These are phyloP conservation scores for Lycopodina hypogea DNA, from an alignment of 37 sponge, comb jelly and placozoan genomes.

Conservation along the genomic window DNA sequence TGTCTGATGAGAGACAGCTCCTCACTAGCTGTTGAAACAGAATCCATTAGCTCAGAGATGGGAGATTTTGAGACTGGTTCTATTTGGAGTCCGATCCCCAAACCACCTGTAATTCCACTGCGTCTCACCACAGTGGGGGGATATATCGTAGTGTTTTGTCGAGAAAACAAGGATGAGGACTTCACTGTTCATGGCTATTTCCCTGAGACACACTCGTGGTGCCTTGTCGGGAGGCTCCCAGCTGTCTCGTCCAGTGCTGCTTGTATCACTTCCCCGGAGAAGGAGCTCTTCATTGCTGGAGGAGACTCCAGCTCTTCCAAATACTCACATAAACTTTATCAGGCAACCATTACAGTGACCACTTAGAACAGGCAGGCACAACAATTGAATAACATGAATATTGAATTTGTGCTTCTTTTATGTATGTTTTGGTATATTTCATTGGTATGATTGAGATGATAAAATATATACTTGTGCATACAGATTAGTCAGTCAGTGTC, in stretches of 20 bases:
- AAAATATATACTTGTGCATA: not conserved
- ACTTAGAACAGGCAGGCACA: too few relatives aligned
- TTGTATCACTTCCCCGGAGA: not conserved
- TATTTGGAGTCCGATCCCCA: not conserved
- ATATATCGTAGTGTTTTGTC: constrained; percentile 6
- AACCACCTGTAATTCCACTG: not conserved
- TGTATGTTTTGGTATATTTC: too few relatives aligned
- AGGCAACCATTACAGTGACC: not conserved
- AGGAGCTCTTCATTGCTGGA: not conserved
- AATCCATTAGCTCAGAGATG: not conserved
- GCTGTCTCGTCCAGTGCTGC: not conserved
- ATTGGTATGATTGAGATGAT: too few relatives aligned
- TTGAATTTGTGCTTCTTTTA: too few relatives aligned
- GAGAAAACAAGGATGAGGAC: not conserved
- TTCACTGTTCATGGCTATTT: not conserved
- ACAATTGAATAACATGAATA: too few relatives aligned
- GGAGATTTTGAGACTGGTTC: not conserved
- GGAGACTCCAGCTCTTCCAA: not conserved
- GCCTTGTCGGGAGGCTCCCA: not conserved
- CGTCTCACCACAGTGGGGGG: not conserved
- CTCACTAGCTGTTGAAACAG: not conserved
- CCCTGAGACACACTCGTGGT: constrained; percentile 6
- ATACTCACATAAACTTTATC: constrained; percentile 10
- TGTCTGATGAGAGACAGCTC: too few relatives aligned
- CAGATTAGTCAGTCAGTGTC: constrained; percentile 42